phyloP scores from a whole-genome alignment of 1,140 invertebrate genomes.

The Apis cerana region DNA sequence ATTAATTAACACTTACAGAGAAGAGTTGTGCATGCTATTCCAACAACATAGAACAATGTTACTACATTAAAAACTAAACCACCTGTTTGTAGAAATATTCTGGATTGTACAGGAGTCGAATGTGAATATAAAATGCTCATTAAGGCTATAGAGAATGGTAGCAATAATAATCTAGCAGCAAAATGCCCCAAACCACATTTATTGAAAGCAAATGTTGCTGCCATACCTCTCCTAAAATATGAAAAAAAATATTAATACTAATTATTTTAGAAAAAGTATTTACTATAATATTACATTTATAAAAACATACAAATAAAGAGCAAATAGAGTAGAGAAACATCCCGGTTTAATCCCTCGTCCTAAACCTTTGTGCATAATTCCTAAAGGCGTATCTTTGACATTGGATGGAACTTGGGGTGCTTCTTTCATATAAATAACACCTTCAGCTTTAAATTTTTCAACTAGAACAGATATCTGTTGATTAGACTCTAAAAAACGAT shows the following conservation, averaged over 20 bases:
- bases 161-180: slow-evolving; percentile 86
- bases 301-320: slow-evolving; percentile 87
- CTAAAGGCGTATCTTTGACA: slow-evolving; percentile 71
- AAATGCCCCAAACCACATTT: slow-evolving; percentile 87
- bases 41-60: slow-evolving; percentile 88
- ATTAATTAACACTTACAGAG: slow-evolving; percentile 84
- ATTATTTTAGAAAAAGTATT: neutral
- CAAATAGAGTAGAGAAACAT: slow-evolving; percentile 86
- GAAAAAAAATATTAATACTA: slow-evolving; percentile 4
- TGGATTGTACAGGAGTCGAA: slow-evolving; percentile 75
- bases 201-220: slow-evolving; percentile 89
- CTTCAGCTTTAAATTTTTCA: slow-evolving; percentile 94
- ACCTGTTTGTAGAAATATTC: slow-evolving; percentile 77
- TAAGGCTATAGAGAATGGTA: slow-evolving; percentile 90
- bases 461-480: slow-evolving; percentile 95
- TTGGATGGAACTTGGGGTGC: slow-evolving; percentile 79
- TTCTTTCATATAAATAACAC: slow-evolving; percentile 85
- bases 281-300: neutral
- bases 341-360: slow-evolving; percentile 84
- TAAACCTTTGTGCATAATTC: slow-evolving; percentile 73
- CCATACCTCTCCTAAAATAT: slow-evolving; percentile 86
- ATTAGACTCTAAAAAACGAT: slow-evolving; percentile 95
- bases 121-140: slow-evolving; percentile 90
- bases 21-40: slow-evolving; percentile 89
- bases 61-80: slow-evolving; percentile 92